phyloP scores from a whole-genome alignment of 2,797 vertebrate species.

The Xiphorhynchus erythropygius region DNA sequence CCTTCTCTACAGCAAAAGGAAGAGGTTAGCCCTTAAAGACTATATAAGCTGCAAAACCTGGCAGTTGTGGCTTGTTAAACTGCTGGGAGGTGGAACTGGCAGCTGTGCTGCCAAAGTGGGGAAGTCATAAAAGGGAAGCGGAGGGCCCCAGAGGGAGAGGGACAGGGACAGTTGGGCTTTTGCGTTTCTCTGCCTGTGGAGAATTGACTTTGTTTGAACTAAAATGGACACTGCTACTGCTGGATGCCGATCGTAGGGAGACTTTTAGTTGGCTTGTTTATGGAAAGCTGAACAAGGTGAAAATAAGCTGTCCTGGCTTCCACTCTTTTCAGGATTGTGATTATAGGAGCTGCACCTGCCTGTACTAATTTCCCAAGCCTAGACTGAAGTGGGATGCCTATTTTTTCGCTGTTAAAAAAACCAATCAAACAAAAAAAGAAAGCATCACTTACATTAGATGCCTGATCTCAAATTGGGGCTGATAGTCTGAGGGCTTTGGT shows the following conservation, averaged over 20 bases:
- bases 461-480: not conserved
- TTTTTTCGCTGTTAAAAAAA: not conserved
- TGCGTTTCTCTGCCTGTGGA: not conserved
- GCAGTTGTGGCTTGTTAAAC: constrained; percentile 65
- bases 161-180: not conserved
- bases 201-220: not conserved
- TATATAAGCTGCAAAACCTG: constrained; percentile 58
- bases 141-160: constrained; percentile 30
- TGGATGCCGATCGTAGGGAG: not conserved
- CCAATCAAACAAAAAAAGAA: not conserved
- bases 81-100: constrained; percentile 57
- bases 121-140: constrained; percentile 58
- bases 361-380: not conserved
- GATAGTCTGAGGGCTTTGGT: not conserved
- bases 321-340: not conserved
- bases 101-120: constrained; percentile 44
- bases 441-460: not conserved
- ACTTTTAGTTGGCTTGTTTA: not conserved
- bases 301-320: not conserved
- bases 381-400: not conserved
- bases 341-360: not conserved
- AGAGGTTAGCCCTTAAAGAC: constrained; percentile 54
- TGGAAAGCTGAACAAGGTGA: not conserved
- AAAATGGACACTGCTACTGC: not conserved
- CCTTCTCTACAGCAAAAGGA: constrained; percentile 33